These are phyloP conservation scores for Eueides isabella DNA, from an alignment of 1,140 invertebrate genomes.

Conservation along the genomic window DNA sequence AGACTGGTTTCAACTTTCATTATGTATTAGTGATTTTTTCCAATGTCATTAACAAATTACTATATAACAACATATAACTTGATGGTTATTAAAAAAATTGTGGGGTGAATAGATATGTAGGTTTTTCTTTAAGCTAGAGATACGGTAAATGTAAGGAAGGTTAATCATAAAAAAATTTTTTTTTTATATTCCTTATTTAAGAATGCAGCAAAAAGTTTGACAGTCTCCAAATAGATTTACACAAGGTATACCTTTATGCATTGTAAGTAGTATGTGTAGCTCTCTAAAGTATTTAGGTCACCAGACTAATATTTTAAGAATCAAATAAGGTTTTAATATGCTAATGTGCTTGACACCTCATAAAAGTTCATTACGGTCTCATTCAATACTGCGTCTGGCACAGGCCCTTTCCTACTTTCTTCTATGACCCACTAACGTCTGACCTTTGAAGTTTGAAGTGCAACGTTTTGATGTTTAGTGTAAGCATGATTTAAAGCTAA, in stretches of 20 bases:
- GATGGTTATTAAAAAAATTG: background rate
- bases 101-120: too few species aligned
- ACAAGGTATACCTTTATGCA: too few species aligned
- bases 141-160: too few species aligned
- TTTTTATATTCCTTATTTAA: too few species aligned
- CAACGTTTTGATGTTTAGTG: conserved; percentile 23
- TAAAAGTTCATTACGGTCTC: conserved; percentile 26
- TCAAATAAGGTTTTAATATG: conserved; percentile 16
- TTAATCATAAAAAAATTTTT: too few species aligned
- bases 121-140: too few species aligned
- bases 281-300: background rate
- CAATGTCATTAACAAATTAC: background rate
- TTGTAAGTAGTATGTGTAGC: background rate
- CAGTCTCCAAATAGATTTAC: too few species aligned
- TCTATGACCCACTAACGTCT: conserved; percentile 45
- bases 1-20: background rate
- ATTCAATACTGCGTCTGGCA: conserved; percentile 16
- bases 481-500: background rate
- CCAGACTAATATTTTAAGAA: background rate
- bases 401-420: conserved; percentile 45
- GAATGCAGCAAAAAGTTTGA: too few species aligned
- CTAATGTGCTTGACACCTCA: conserved; percentile 33
- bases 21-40: conserved; percentile 1
- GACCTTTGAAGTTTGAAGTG: conserved; percentile 36
- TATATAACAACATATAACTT: background rate